These are phyloP conservation scores for Ctenosaura bakeri DNA, from an alignment of 2,797 vertebrate species.

Conservation along the genomic window DNA sequence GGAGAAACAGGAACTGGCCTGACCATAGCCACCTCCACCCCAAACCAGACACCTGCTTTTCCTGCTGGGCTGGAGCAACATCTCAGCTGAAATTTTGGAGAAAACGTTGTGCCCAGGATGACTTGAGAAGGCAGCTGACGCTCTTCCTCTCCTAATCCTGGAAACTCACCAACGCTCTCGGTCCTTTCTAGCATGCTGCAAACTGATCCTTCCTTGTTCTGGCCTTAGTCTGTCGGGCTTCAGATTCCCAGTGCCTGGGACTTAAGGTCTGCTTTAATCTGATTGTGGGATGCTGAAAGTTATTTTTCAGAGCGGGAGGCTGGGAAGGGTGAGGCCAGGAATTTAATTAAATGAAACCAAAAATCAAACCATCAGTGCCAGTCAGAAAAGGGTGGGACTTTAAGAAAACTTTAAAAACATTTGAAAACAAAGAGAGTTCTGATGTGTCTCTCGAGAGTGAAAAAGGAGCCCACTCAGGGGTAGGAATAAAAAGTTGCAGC, in stretches of 20 bases:
- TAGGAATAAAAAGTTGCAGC: too few relatives aligned
- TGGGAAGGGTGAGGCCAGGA: too few relatives aligned
- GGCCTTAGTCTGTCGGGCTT: not conserved
- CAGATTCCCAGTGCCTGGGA: not conserved
- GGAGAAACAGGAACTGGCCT: too few relatives aligned
- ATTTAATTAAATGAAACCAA: not conserved
- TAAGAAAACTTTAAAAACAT: too few relatives aligned
- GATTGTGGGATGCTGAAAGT: not conserved
- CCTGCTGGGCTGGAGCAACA: not conserved
- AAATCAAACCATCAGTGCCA: not conserved
- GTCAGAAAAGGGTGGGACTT: not conserved
- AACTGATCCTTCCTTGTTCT: not conserved
- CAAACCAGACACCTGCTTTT: not conserved
- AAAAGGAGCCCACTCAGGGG: too few relatives aligned
- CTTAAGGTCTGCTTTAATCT: not conserved
- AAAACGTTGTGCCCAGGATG: not conserved
- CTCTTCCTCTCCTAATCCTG: not conserved
- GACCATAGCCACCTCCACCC: too few relatives aligned
- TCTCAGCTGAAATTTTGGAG: not conserved
- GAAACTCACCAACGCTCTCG: not conserved
- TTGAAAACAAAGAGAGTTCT: too few relatives aligned
- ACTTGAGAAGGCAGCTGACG: not conserved
- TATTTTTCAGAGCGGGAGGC: not conserved
- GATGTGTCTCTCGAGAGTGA: too few relatives aligned
- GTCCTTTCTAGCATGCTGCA: not conserved